Evolutionary conservation across 2,797 vertebrate species (phyloP).

Genomic region (Alcedo atthis): DNA sequence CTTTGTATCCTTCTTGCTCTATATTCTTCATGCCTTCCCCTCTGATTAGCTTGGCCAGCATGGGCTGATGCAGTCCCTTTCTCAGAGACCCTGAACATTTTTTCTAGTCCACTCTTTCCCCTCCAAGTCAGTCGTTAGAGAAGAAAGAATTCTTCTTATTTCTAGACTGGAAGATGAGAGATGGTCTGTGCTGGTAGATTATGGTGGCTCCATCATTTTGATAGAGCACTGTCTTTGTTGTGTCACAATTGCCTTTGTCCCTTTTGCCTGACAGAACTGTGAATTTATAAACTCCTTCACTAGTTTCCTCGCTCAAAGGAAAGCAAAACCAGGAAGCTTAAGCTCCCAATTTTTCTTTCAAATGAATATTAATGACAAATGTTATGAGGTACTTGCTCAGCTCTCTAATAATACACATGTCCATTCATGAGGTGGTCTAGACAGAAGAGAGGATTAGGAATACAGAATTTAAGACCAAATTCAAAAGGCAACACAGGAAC

Average conservation of each 20-base stretch:
- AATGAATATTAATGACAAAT: neutral
- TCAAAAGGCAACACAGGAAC: slow-evolving; percentile 21
- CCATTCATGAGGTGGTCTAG: slow-evolving; percentile 45
- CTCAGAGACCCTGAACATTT: neutral
- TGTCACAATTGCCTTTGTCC: neutral
- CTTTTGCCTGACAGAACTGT: neutral
- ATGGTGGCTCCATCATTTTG: neutral
- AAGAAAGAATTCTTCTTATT: neutral
- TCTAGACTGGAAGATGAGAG: neutral
- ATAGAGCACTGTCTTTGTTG: neutral
- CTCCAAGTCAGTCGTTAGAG: neutral
- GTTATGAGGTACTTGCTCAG: neutral
- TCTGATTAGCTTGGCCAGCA: neutral
- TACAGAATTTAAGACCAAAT: neutral
- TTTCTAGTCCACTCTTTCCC: neutral
- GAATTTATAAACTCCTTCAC: slow-evolving; percentile 12
- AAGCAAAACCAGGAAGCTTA: slow-evolving; percentile 26
- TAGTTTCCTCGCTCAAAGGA: neutral
- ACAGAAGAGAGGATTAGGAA: slow-evolving; percentile 28
- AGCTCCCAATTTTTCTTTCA: slow-evolving; percentile 37
- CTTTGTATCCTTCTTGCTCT: neutral
- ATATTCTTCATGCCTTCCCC: neutral
- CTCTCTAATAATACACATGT: slow-evolving; percentile 5
- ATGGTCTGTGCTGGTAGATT: neutral
- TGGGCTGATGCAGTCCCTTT: neutral